Base-by-base conservation (phyloP, 1,140 invertebrate species). In the Drosophila mauritiana region DNA sequence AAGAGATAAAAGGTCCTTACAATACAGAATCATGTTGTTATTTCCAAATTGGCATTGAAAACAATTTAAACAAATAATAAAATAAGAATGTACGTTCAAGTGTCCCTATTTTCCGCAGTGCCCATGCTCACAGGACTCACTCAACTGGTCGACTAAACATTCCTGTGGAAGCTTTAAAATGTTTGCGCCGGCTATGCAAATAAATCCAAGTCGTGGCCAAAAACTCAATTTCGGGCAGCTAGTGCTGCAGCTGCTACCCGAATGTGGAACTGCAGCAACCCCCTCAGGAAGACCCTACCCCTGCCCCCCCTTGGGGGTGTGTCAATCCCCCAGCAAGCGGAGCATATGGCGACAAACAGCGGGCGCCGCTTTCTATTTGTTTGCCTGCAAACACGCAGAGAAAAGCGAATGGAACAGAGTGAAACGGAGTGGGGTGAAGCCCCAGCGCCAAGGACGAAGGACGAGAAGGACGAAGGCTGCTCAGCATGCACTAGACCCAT, bases 401-500 rank as follows among this genome's bases (percentile, higher is more conserved):
- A 46, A 37, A 39, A 42, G 46, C 22, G 36, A 54, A 36, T 52
- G 25, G 34, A 25, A n/a, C n/a, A 11, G 12, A 51, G 7, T 22
- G 20, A 4, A 39, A n/a, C 1, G 7, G n/a, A 43, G 6, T 4
- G n/a, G 17, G 17, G 42, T 12, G 42, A 11, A 27, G 56, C 58
- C 25, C 25, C 63, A 62, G 25, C 58, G 45, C 43, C 63, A 67
- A 80, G 70, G 70, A 64, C 54, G 37, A 58, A 70, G 80, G 37
- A 75, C 64, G 64, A 52, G 48, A 53, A 74, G 70, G 46, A 75
- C 72, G 61, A 55, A 42, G 45, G 49, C 67, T 86, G 78, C 63
- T 51, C 74, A 78, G 78, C 82, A 79, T 86, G 83, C 83, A 86
- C 74, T 78, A 76, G 74, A 78, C 78, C 75, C 83, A 78, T 80